Conservation (phyloP, 2,888 invertebrate genomes). For the Eumacrocentrus americanus region DNA sequence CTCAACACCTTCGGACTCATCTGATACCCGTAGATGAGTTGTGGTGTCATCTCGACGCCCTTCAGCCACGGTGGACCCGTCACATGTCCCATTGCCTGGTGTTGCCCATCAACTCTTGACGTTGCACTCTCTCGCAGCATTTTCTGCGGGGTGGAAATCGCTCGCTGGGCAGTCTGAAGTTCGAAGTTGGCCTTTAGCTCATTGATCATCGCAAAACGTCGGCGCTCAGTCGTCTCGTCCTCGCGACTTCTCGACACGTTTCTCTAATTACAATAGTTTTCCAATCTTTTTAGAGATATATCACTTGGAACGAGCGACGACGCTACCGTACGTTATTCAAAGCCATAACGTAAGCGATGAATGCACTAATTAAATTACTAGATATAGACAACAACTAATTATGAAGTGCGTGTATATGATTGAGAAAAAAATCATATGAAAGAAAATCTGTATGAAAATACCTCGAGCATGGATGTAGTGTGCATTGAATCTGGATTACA, state of each 20-base stretch:
- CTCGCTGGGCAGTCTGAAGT: slow-evolving; percentile 2
- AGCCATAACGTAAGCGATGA: too few species aligned
- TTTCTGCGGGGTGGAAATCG: background rate
- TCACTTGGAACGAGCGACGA: background rate
- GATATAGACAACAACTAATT: too few species aligned
- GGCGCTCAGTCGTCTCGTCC: slow-evolving; percentile 4
- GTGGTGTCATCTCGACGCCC: slow-evolving; percentile 70
- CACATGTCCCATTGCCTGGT: slow-evolving; percentile 46
- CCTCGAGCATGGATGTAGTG: slow-evolving; percentile 29
- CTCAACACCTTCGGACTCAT: slow-evolving; percentile 65
- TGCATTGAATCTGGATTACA: slow-evolving; percentile 44
- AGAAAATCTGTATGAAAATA: slow-evolving; percentile 8
- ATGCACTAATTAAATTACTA: too few species aligned
- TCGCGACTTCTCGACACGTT: slow-evolving; percentile 7
- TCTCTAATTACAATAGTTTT: slow-evolving; percentile 17
- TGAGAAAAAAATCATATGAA: slow-evolving; percentile 1
- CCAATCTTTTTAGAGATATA: slow-evolving; percentile 14
- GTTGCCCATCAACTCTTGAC: background rate
- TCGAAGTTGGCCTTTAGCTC: slow-evolving; percentile 5
- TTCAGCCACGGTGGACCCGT: slow-evolving; percentile 75
- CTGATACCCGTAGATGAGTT: slow-evolving; percentile 75
- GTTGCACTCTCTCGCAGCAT: background rate
- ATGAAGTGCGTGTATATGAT: too few species aligned
- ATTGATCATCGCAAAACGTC: slow-evolving; percentile 11
- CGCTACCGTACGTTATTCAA: background rate